These are phyloP conservation scores for Callionymus lyra DNA, from an alignment of 2,113 vertebrate species.

Conservation along the genomic window DNA sequence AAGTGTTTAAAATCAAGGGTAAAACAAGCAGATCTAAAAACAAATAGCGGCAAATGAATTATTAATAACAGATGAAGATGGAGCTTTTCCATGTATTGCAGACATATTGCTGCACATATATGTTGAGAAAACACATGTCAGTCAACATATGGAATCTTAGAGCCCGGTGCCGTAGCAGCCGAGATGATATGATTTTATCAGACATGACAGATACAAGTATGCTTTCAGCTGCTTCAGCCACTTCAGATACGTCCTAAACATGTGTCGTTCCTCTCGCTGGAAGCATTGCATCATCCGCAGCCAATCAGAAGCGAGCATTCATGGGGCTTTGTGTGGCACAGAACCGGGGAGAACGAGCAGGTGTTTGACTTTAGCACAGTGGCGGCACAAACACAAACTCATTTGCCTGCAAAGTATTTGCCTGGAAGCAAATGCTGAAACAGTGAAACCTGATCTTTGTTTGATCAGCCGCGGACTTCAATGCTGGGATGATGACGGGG, in stretches of 20 bases:
- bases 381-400: conserved; percentile 16
- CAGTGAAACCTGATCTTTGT: neutral
- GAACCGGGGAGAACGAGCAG: conserved; percentile 52
- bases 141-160: neutral
- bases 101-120: too few relatives aligned
- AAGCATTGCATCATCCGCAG: conserved; percentile 62
- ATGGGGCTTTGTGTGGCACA: conserved; percentile 49
- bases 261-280: conserved; percentile 16
- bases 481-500: neutral
- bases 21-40: too few relatives aligned
- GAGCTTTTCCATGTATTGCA: too few relatives aligned
- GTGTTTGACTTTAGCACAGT: conserved; percentile 38
- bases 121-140: neutral
- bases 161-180: too few relatives aligned
- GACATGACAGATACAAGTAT: conserved; percentile 11
- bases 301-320: conserved; percentile 55
- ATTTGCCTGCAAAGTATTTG: neutral
- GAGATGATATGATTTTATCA: too few relatives aligned
- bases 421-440: too few relatives aligned
- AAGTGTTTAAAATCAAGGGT: too few relatives aligned
- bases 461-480: neutral
- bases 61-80: too few relatives aligned
- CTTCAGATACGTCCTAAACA: conserved; percentile 44
- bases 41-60: too few relatives aligned
- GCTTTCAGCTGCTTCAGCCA: conserved; percentile 57